Evolutionary conservation across 1,140 invertebrate genomes (phyloP), one percentile per base, ranked within the genome.

Genomic region (Macrotrachela quadricornifera): DNA sequence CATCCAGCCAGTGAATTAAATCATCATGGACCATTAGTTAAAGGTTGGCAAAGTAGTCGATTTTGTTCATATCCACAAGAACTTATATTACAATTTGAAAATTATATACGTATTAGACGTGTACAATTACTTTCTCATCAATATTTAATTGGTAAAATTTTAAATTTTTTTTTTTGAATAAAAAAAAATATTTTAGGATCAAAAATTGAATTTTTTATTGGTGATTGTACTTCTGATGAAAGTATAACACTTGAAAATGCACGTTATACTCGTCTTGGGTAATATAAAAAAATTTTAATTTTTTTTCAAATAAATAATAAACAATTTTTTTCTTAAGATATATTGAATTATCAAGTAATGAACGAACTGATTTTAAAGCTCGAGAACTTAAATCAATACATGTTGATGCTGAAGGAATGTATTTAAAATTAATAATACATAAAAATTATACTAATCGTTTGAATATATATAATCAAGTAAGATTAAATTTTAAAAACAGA

Each of bases 51-150:
- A 58, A 83, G 81, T 58, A 72, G 75, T 18, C 69, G 64, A 67
- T 80, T 76, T 60, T 81, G 81, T 56, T 67, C 76, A 13, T 80
- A 79, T 59, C 85, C 85, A 2, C 85, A 91, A 71, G 84, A 90
- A 67, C 76, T 92, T n/a, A 76, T 90, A 21, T 68, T 92, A 10
- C 77, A 82, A 56, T 75, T 92, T 48, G 75, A 81, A 37, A 73
- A 73, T 36, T 74, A 79, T 57, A 77, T 79, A 37, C 77, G 77
- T 56, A 73, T 91, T 14, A 78, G 80, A 57, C 82, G 83, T 66
- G 80, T 92, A 56, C 86, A 92, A 71, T 75, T 92, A 11, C 69
- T 92, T 14, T 82, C 82, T 18, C 87, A 92, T 71, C 85, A 90
- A 67, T 85, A 79, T 68, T 74, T 86, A 9, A 87, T 92, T 65